These are phyloP conservation scores for Temnothorax longispinosus DNA, from an alignment of 1,140 invertebrate species.

Conservation along the genomic window DNA sequence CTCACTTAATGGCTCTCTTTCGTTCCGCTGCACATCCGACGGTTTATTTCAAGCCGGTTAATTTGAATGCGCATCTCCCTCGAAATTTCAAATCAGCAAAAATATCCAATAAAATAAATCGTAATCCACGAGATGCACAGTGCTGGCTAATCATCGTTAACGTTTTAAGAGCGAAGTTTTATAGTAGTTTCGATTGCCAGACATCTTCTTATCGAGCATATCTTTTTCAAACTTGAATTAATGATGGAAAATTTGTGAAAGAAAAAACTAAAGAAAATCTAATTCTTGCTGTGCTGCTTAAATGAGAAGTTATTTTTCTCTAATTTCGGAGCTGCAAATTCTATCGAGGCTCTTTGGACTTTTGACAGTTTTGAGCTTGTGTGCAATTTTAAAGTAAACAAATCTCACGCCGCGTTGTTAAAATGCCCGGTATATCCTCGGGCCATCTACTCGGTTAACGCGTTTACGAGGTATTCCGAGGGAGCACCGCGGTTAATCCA, in stretches of 20 bases:
- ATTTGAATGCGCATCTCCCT: not conserved
- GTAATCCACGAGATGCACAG: not conserved
- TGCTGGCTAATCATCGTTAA: not conserved
- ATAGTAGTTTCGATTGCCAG: not conserved
- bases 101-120: not conserved
- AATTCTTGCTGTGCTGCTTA: not conserved
- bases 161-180: not conserved
- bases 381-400: not conserved
- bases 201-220: not conserved
- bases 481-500: conserved; percentile 71
- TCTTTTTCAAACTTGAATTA: not conserved
- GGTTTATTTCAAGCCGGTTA: conserved; percentile 34
- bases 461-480: conserved; percentile 65
- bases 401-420: conserved; percentile 1
- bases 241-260: not conserved
- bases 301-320: not conserved
- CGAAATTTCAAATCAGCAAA: not conserved
- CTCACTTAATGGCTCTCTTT: not conserved
- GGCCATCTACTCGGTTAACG: conserved; percentile 52
- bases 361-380: not conserved
- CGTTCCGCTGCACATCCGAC: not conserved
- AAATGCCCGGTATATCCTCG: conserved; percentile 26
- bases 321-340: not conserved
- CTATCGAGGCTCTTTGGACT: not conserved
- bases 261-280: not conserved